phyloP scores from a whole-genome alignment of 37 sponge, comb jelly and placozoan genomes.

The Beroe ovata region DNA sequence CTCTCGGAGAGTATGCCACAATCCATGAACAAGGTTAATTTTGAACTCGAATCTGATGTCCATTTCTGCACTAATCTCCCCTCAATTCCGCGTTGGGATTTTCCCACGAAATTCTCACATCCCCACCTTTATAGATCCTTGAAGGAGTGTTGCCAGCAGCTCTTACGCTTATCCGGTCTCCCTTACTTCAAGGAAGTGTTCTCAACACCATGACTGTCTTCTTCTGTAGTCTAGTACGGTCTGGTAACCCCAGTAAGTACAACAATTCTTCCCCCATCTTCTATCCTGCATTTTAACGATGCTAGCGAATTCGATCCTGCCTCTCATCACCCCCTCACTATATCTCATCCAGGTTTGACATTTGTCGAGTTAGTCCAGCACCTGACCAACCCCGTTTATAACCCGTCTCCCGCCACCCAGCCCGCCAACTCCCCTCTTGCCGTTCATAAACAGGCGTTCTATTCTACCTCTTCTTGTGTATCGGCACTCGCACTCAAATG shows the following conservation, averaged over 20 bases:
- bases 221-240: constrained; percentile 65
- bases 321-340: too few species aligned
- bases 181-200: constrained; percentile 68
- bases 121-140: constrained; percentile 13
- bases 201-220: constrained; percentile 35
- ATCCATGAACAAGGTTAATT: constrained; percentile 68
- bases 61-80: too few species aligned
- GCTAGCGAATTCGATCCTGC: too few species aligned
- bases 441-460: constrained; percentile 64
- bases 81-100: too few species aligned
- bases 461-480: constrained; percentile 29
- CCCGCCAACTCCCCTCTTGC: constrained; percentile 63
- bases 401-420: constrained; percentile 62
- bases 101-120: neutral
- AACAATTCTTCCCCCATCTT: too few species aligned
- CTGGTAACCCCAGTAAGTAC: constrained; percentile 65
- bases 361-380: constrained; percentile 66
- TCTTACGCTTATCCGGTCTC: constrained; percentile 65
- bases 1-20: constrained; percentile 72
- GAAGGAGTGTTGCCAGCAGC: constrained; percentile 66
- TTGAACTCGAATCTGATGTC: too few species aligned
- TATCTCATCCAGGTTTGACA: constrained; percentile 37
- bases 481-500: constrained; percentile 46
- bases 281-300: too few species aligned
- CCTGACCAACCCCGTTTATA: constrained; percentile 56